Evolutionary conservation across 2,888 invertebrate genomes (phyloP).

Genomic region (Lamproptera curius): DNA sequence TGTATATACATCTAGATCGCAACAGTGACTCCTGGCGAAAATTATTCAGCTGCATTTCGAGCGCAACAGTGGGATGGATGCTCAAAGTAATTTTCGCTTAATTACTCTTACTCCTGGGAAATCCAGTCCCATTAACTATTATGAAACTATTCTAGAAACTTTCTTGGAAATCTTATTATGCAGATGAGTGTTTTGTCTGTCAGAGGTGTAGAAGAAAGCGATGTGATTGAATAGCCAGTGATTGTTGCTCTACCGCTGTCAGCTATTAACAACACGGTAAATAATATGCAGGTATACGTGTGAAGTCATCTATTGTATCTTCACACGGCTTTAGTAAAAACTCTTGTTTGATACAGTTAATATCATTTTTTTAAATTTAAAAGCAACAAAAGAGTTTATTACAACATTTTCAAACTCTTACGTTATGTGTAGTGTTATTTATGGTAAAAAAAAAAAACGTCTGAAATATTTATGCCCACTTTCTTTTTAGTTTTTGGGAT

Average conservation of each 20-base stretch:
- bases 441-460: too few relatives aligned
- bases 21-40: slow-evolving; percentile 41
- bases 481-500: too few relatives aligned
- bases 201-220: background rate
- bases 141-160: slow-evolving; percentile 2
- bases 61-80: background rate
- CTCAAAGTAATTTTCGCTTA: background rate
- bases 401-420: too few relatives aligned
- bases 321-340: background rate
- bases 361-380: too few relatives aligned
- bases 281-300: background rate
- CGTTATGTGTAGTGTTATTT: too few relatives aligned
- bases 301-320: background rate
- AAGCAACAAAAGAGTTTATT: too few relatives aligned
- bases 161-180: background rate
- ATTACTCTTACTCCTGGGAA: slow-evolving; percentile 5
- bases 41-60: slow-evolving; percentile 37
- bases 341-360: too few relatives aligned
- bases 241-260: background rate
- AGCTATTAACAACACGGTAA: background rate
- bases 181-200: background rate
- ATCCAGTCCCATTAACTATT: slow-evolving; percentile 3
- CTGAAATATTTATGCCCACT: too few relatives aligned
- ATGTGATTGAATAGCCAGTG: background rate
- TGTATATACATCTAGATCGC: too few relatives aligned